Evolutionary conservation across 2,888 invertebrate species (phyloP).

Genomic region (Polydrusus cervinus): DNA sequence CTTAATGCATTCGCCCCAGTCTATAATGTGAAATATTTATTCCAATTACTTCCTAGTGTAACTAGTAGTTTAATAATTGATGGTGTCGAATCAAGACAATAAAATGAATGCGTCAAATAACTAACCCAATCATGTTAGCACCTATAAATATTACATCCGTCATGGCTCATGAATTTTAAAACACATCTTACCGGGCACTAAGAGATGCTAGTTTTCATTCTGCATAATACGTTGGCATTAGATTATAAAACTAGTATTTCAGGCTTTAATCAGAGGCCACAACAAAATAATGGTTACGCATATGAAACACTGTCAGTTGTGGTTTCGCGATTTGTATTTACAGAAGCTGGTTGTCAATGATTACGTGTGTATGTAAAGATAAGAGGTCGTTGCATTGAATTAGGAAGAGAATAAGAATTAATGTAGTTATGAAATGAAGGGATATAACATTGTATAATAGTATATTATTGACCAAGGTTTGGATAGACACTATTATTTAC

Average conservation of each 20-base stretch:
- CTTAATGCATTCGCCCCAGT: too few species aligned
- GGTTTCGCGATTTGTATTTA: conserved; percentile 8
- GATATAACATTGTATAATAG: too few species aligned
- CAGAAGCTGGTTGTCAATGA: conserved; percentile 11
- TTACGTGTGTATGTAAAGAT: background rate
- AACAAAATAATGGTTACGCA: conserved; percentile 8
- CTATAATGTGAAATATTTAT: too few species aligned
- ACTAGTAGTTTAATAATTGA: background rate
- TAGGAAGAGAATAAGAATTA: too few species aligned
- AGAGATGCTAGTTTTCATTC: background rate
- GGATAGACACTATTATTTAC: too few species aligned
- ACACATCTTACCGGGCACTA: background rate
- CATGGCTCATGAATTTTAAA: conserved; percentile 4
- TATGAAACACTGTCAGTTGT: background rate
- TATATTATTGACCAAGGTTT: too few species aligned
- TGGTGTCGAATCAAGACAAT: background rate
- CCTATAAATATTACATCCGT: background rate
- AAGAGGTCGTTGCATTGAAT: background rate
- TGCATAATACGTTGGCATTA: conserved; percentile 2
- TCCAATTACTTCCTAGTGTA: too few species aligned
- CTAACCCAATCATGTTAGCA: background rate
- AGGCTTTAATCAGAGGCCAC: conserved; percentile 10
- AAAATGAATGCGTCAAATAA: background rate
- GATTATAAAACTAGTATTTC: conserved; percentile 21
- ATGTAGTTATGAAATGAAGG: background rate